phyloP scores from a whole-genome alignment of 2,888 invertebrate species.

The Synergus japonicus region DNA sequence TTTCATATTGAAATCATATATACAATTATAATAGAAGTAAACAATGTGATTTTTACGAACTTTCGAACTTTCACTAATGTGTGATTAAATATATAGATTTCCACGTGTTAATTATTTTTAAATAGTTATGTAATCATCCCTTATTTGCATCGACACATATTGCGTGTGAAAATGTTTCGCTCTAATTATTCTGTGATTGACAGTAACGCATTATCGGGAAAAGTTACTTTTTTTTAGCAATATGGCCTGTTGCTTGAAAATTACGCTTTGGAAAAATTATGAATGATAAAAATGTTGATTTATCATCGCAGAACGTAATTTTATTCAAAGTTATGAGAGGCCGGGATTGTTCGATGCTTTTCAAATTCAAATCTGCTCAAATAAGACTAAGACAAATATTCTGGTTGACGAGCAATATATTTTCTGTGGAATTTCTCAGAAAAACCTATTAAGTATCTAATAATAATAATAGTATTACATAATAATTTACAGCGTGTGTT shows the following conservation, averaged over 20 bases:
- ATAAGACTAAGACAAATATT: not conserved
- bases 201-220: no score
- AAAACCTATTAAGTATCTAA: not conserved
- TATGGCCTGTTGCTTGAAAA: no score
- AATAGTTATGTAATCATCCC: slow-evolving; percentile 4
- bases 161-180: not conserved
- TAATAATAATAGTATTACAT: not conserved
- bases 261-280: no score
- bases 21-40: no score
- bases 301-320: no score
- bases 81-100: slow-evolving; percentile 18
- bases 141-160: not conserved
- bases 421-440: slow-evolving; percentile 1
- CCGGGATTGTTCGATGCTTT: not conserved
- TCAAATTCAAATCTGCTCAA: not conserved
- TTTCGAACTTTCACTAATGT: slow-evolving; percentile 24
- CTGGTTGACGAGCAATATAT: not conserved
- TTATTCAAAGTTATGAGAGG: no score
- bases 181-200: not conserved
- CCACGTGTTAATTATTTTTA: slow-evolving; percentile 7
- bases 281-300: no score
- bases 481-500: not conserved
- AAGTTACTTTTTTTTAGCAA: no score
- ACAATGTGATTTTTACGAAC: not conserved
- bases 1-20: no score